Percentiles rank a stretch among this genome's conserved stretches.
phyloP scores from a whole-genome alignment of 2,888 invertebrate genomes.

The Notodonta dromedarius region DNA sequence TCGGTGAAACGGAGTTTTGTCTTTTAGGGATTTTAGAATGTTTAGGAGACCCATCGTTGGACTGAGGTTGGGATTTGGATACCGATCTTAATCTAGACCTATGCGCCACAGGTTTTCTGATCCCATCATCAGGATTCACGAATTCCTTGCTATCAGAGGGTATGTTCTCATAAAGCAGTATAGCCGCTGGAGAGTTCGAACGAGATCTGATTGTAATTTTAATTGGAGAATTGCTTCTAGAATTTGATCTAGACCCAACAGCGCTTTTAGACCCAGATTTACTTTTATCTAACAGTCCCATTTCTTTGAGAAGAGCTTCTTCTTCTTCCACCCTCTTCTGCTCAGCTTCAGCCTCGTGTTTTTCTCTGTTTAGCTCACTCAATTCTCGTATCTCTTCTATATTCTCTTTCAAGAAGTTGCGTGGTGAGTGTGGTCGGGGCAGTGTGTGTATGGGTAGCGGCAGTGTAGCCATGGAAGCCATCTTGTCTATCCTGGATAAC shows the following conservation, averaged over 20 bases:
- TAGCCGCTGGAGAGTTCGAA: constrained; percentile 74
- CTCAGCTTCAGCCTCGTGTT: constrained; percentile 76
- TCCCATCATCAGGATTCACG: constrained; percentile 57
- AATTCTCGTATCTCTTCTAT: constrained; percentile 77
- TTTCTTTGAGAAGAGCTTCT: constrained; percentile 75
- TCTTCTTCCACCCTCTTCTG: constrained; percentile 72
- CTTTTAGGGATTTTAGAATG: constrained; percentile 79
- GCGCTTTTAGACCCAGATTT: constrained; percentile 41
- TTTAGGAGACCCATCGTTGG: constrained; percentile 76
- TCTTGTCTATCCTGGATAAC: constrained; percentile 69
- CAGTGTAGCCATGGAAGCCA: constrained; percentile 69
- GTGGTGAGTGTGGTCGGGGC: constrained; percentile 68
- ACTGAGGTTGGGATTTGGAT: constrained; percentile 76
- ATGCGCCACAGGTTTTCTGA: constrained; percentile 61
- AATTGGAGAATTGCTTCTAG: constrained; percentile 71
- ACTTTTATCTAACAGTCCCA: constrained; percentile 72
- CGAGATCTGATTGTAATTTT: constrained; percentile 71
- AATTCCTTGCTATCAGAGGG: constrained; percentile 53
- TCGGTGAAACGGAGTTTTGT: constrained; percentile 75
- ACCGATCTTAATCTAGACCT: constrained; percentile 65
- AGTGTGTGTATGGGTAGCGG: constrained; percentile 56
- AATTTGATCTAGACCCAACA: constrained; percentile 48
- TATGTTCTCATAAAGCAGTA: constrained; percentile 63
- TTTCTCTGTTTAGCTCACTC: constrained; percentile 79
- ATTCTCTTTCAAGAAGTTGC: constrained; percentile 78